A percentile compares a stretch with the other conserved stretches of the same genome.
These are phyloP conservation scores for Phaedon cochleariae DNA, from an alignment of 2,888 invertebrate species.

Conservation along the genomic window DNA sequence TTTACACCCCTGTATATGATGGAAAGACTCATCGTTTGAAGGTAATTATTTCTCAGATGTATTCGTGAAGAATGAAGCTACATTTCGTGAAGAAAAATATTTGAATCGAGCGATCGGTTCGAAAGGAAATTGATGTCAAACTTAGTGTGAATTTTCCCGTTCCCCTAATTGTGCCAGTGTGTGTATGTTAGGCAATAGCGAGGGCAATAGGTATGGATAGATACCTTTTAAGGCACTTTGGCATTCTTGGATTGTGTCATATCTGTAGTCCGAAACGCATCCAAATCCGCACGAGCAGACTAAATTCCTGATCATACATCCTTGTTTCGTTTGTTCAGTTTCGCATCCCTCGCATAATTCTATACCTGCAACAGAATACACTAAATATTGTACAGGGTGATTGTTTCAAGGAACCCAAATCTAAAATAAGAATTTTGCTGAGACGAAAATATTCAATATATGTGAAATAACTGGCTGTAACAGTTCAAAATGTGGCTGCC, in stretches of 20 bases:
- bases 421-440: neutral
- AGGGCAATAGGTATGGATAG: constrained; percentile 34
- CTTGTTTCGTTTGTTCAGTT: constrained; percentile 67
- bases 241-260: constrained; percentile 69
- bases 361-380: constrained; percentile 20
- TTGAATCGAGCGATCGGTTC: no score
- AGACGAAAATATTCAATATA: no score
- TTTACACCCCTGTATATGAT: no score
- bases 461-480: no score
- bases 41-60: no score
- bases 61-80: no score
- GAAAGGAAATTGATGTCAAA: no score
- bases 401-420: neutral
- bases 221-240: constrained; percentile 72
- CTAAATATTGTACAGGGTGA: neutral
- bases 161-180: no score
- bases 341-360: constrained; percentile 63
- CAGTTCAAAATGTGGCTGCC: no score
- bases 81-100: no score
- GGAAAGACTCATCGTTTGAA: no score
- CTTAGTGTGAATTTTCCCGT: no score
- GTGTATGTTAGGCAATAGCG: neutral
- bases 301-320: constrained; percentile 71
- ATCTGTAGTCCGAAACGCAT: constrained; percentile 73
- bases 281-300: constrained; percentile 73